Evolutionary conservation across 2,888 invertebrate genomes (phyloP).

Genomic region (Caprella mutica): DNA sequence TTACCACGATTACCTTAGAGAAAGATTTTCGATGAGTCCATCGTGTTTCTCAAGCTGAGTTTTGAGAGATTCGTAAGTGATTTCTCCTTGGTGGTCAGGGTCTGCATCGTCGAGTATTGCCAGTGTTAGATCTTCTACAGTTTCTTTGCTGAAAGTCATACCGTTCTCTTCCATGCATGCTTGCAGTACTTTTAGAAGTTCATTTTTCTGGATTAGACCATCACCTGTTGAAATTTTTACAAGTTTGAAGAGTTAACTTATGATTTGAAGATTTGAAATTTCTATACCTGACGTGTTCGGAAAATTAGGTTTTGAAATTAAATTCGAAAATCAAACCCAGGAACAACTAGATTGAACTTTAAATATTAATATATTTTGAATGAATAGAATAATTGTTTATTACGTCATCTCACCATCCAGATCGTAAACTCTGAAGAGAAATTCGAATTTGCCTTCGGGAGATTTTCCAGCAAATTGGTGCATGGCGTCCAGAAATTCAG

Average conservation of each 20-base stretch:
- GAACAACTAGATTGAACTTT: no score
- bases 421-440: constrained; percentile 87
- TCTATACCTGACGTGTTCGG: no score
- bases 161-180: constrained; percentile 94
- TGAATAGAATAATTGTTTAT: no score
- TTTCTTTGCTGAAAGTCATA: constrained; percentile 80
- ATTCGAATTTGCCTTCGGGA: constrained; percentile 79
- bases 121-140: constrained; percentile 71
- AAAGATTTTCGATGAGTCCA: constrained; percentile 78
- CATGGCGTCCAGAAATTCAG: constrained; percentile 81
- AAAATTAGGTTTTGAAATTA: no score
- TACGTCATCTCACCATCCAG: constrained; percentile 75
- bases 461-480: constrained; percentile 80
- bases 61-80: constrained; percentile 78
- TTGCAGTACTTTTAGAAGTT: constrained; percentile 77
- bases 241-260: no score
- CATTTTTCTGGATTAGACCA: constrained; percentile 77
- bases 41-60: constrained; percentile 75
- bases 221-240: no score
- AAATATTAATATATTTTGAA: no score
- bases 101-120: constrained; percentile 90
- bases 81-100: constrained; percentile 64
- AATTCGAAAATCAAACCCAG: no score
- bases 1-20: constrained; percentile 73
- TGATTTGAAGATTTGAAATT: no score